Percentiles rank a stretch among this genome's conserved stretches.
These are phyloP conservation scores for Augochlora pura DNA, from an alignment of 1,140 invertebrate species.

Conservation along the genomic window DNA sequence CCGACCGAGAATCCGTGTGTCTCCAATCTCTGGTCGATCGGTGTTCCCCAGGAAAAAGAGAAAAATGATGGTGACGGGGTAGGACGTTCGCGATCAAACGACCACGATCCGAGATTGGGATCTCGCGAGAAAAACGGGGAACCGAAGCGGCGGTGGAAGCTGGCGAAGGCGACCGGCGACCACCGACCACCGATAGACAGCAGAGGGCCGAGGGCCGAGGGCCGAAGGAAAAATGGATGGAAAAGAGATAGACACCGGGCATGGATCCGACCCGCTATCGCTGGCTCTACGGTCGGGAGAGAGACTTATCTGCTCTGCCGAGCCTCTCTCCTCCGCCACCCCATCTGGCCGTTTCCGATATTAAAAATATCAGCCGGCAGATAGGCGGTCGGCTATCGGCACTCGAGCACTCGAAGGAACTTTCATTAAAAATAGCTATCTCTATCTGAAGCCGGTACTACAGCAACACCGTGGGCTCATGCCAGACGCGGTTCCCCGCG, in stretches of 20 bases:
- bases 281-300: conserved; percentile 35
- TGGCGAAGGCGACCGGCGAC: background rate
- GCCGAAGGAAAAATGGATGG: conserved; percentile 43
- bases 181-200: background rate
- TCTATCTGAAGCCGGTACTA: conserved; percentile 70
- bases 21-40: background rate
- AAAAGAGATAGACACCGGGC: conserved; percentile 53
- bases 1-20: too few species aligned
- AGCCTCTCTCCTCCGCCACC: conserved; percentile 34
- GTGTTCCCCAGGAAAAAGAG: background rate
- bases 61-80: conserved; percentile 1
- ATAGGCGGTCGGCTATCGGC: conserved; percentile 66
- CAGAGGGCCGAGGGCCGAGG: background rate
- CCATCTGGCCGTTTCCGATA: conserved; percentile 67
- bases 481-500: conserved; percentile 49
- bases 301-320: conserved; percentile 56
- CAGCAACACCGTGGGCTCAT: conserved; percentile 54
- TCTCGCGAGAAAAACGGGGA: conserved; percentile 36
- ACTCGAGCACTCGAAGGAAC: conserved; percentile 70
- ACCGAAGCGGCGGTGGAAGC: background rate
- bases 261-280: conserved; percentile 47
- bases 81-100: too few species aligned
- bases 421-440: conserved; percentile 78
- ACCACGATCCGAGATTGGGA: conserved; percentile 21
- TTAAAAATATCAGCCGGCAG: conserved; percentile 73